Conservation (phyloP, 1,140 invertebrate genomes). For the Ericerus pela region DNA sequence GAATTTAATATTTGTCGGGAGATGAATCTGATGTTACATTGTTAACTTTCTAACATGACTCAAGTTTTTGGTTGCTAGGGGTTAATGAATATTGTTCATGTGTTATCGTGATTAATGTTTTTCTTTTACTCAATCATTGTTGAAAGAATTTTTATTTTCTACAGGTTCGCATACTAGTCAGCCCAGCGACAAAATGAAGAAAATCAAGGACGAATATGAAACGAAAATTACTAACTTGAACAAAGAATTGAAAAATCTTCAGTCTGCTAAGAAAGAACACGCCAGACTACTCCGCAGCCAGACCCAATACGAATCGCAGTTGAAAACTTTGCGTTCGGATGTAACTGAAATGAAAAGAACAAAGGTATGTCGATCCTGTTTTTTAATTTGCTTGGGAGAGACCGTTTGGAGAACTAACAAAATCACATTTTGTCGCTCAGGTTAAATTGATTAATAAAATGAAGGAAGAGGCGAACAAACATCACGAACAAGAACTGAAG, state of each 20-base stretch:
- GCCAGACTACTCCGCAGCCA: slow-evolving; percentile 64
- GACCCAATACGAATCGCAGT: slow-evolving; percentile 64
- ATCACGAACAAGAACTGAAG: slow-evolving; percentile 56
- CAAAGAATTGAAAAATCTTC: slow-evolving; percentile 70
- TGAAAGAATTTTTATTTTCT: no score
- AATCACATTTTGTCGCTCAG: slow-evolving; percentile 31
- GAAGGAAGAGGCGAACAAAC: slow-evolving; percentile 72
- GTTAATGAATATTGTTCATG: no score
- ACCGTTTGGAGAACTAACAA: no score
- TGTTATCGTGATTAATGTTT: no score
- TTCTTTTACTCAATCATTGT: no score
- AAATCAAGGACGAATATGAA: slow-evolving; percentile 82
- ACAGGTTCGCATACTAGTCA: slow-evolving; percentile 24
- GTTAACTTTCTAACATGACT: no score
- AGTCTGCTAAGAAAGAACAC: slow-evolving; percentile 81
- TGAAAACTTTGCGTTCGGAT: slow-evolving; percentile 62
- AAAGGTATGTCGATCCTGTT: no score
- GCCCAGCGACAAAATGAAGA: slow-evolving; percentile 63
- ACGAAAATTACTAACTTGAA: slow-evolving; percentile 68
- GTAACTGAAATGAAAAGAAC: slow-evolving; percentile 73
- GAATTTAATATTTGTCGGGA: no score
- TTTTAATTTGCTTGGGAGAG: no score
- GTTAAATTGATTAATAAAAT: slow-evolving; percentile 87
- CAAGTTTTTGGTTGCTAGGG: no score
- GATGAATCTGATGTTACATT: no score